Evolutionary conservation across 2,888 invertebrate species (phyloP), one percentile per base, ranked within the genome.

Genomic region (Choristoneura rosaceana): DNA sequence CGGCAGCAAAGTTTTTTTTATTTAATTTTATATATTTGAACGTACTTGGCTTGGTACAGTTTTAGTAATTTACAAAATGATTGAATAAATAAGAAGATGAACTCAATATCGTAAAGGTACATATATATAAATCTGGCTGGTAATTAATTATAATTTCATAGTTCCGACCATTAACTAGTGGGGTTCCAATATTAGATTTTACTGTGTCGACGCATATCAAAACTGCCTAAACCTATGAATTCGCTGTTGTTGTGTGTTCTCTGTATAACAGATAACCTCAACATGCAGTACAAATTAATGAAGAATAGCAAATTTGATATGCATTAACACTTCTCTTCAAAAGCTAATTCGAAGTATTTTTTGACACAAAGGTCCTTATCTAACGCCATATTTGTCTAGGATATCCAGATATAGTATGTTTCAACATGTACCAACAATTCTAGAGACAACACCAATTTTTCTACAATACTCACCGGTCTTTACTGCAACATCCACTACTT

Each of bases 391-490:
- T 43, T 52, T 17, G 52, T 55, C 61, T 61, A 34, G 4, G 47
- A 64, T 45, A 64, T 64, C 41, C 17, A 52, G 55, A 15, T 7
- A 52, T 17, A 52, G 60, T 52, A 17, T 50, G 52, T 41, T 59
- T 50, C n/a, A 70, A 59, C 59, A 70, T 59, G 64, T 41, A 65
- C 61, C 60, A 52, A 66, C 60, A 52, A 60, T 58, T 60, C 65
- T 55, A 69, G 52, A 59, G 65, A 60, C 65, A 70, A 64, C 70
- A 59, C 65, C 38, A 65, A 50, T 50, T 64, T 50, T 12, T 12
- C 33, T 58, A 63, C 33, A 52, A 52, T 52, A 38, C 64, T 65
- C 65, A 17, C 65, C 65, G 65, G 70, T 17, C 61, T 66, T 41
- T 15, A 38, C 52, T 58, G 63, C 17, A 47, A 25, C 63, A 14